Conservation (phyloP, 2,113 vertebrate genomes). For the Gnathonemus echidnorhynchus region DNA sequence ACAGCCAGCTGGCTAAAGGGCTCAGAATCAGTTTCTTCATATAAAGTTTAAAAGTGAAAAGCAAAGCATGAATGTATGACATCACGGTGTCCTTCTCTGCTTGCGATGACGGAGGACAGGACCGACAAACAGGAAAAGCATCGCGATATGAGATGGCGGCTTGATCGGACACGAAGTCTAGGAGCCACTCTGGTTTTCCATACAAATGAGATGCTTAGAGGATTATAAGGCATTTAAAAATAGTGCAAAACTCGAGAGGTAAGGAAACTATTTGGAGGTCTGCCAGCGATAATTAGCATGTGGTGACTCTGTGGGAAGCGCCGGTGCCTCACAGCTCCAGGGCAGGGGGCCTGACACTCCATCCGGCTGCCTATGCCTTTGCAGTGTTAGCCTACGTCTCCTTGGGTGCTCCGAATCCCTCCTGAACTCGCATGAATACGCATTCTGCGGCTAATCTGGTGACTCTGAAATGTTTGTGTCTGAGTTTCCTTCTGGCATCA, state of each 20-base stretch:
- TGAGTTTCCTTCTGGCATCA: not conserved
- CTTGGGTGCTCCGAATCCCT: not conserved
- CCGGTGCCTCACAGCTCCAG: not conserved
- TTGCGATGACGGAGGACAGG: not conserved
- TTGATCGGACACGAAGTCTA: not conserved
- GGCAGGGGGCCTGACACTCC: not conserved
- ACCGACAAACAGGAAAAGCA: not conserved
- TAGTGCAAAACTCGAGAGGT: not conserved
- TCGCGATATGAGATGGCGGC: not conserved
- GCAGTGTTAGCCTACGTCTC: not conserved
- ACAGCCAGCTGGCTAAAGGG: not conserved
- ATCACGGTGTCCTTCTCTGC: not conserved
- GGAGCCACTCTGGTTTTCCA: not conserved
- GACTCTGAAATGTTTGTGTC: not conserved
- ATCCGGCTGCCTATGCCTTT: not conserved
- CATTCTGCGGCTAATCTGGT: not conserved
- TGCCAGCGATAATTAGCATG: not conserved
- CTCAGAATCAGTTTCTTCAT: not conserved
- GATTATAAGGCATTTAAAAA: not conserved
- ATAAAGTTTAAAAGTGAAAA: not conserved
- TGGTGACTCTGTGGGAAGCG: not conserved
- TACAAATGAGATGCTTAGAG: not conserved
- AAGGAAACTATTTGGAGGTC: not conserved
- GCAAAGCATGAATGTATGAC: not conserved
- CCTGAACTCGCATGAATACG: not conserved